Base-by-base conservation (phyloP, 2,888 invertebrate genomes). In the Noctuana brunneofusca region DNA sequence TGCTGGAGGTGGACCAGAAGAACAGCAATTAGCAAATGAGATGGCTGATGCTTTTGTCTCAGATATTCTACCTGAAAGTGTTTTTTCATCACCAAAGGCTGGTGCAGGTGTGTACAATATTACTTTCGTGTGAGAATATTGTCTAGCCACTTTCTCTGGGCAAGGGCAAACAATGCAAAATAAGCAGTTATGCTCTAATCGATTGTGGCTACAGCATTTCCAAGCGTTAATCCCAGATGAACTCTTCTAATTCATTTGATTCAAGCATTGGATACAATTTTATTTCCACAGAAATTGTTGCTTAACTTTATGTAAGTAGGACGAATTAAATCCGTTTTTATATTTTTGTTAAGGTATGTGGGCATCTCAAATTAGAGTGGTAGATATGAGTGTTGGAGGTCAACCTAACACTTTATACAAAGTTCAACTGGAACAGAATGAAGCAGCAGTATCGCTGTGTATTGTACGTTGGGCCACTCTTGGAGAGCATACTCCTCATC, bases 21-120 rank as follows among this genome's bases (percentile, higher is more conserved):
- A 99, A 79, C 96, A 97, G 68, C 97, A 98, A 73, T 91, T 99
- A 58, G 99, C 99, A 0, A 96, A 96, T 71, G 98, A 99, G 92
- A 97, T 99, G 96, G 99, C 99, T 0, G 97, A 98, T 74, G 97
- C 98, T 6, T 98, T 99, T 75, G 92, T 99, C 1, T 97, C 97
- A 62, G 99, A 99, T 83, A 96, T 98, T 67, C 89, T 99, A 2
- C 98, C 99, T 1, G 99, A 99, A 88, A 96, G 96, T 75, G 92
- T 96, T 0, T 99, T 99, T 85, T 97, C 99, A 0, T 97, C 99
- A 0, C 98, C 99, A 0, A 98, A 99, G 88, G 99, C 99, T 14
- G 99, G 99, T 71, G 84, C 93, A 88, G 92, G 92, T 92, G 73
- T 30, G 18, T 52, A 27, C 3, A 18, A 41, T 14, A 14, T 41